A percentile compares a stretch with the other conserved stretches of the same genome.
Conservation (phyloP, 1,140 invertebrate species). For the Heliconius himera region DNA sequence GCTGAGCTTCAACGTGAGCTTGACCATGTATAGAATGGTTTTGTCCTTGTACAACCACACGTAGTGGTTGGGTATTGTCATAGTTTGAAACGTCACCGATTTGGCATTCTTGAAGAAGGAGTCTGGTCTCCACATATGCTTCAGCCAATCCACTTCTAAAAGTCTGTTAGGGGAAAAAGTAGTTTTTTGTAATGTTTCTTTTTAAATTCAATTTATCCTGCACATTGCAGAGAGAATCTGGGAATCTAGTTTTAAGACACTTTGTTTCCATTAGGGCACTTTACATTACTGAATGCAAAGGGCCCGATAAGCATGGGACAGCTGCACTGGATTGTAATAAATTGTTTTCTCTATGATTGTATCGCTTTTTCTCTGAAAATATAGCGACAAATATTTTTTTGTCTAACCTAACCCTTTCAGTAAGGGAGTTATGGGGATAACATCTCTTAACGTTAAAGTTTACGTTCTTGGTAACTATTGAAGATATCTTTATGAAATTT, state of each 20-base stretch:
- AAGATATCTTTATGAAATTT: no score
- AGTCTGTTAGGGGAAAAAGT: constrained; percentile 77
- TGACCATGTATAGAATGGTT: constrained; percentile 90
- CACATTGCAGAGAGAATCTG: background rate
- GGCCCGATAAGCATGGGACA: no score
- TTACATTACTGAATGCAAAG: no score
- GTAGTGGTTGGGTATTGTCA: constrained; percentile 96
- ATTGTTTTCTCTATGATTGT: no score
- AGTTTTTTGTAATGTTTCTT: background rate
- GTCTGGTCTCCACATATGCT: constrained; percentile 95
- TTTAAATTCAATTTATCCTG: background rate
- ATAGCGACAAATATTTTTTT: no score
- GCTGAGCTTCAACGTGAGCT: constrained; percentile 91
- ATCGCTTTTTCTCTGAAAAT: no score
- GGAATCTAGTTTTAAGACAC: background rate
- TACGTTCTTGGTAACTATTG: no score
- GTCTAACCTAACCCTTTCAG: no score
- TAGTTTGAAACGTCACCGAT: constrained; percentile 95
- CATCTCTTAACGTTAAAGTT: no score
- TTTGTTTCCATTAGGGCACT: no score
- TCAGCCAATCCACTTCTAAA: constrained; percentile 93
- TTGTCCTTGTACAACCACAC: constrained; percentile 94
- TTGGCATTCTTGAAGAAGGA: constrained; percentile 95
- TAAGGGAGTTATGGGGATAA: no score
- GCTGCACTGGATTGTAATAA: no score